These are phyloP conservation scores for Datnioides undecimradiatus DNA, from an alignment of 2,113 vertebrate species.

Conservation along the genomic window DNA sequence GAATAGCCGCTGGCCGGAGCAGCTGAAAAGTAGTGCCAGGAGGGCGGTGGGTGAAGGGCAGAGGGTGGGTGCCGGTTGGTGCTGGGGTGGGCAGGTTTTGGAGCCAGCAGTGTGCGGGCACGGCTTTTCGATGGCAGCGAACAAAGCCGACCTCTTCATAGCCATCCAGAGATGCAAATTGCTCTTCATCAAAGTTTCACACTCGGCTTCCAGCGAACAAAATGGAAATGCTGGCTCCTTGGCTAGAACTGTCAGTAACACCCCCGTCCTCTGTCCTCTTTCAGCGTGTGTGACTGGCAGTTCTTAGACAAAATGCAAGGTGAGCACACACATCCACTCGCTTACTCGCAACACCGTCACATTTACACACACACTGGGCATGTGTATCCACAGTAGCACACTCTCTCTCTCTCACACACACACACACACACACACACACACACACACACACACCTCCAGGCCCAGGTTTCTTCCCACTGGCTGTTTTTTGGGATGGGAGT, in stretches of 20 bases:
- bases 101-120: slow-evolving; percentile 67
- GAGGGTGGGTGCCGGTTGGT: slow-evolving; percentile 61
- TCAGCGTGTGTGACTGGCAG: slow-evolving; percentile 58
- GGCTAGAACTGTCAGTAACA: slow-evolving; percentile 61
- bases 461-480: slow-evolving; percentile 54
- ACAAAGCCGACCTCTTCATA: slow-evolving; percentile 81
- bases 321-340: slow-evolving; percentile 52
- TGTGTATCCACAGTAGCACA: slow-evolving; percentile 21
- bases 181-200: slow-evolving; percentile 83
- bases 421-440: background rate
- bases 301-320: slow-evolving; percentile 55
- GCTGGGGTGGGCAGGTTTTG: slow-evolving; percentile 67
- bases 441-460: slow-evolving; percentile 26
- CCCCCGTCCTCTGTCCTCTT: slow-evolving; percentile 61
- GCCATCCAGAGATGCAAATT: slow-evolving; percentile 84
- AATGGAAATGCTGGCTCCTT: slow-evolving; percentile 72
- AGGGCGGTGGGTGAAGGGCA: slow-evolving; percentile 66
- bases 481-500: slow-evolving; percentile 70
- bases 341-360: slow-evolving; percentile 38
- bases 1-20: slow-evolving; percentile 62
- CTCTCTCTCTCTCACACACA: background rate
- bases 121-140: slow-evolving; percentile 60
- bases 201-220: slow-evolving; percentile 79
- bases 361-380: slow-evolving; percentile 41
- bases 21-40: slow-evolving; percentile 62